Evolutionary conservation across 2,888 invertebrate genomes (phyloP).

Genomic region (Acrobeloides nanus): DNA sequence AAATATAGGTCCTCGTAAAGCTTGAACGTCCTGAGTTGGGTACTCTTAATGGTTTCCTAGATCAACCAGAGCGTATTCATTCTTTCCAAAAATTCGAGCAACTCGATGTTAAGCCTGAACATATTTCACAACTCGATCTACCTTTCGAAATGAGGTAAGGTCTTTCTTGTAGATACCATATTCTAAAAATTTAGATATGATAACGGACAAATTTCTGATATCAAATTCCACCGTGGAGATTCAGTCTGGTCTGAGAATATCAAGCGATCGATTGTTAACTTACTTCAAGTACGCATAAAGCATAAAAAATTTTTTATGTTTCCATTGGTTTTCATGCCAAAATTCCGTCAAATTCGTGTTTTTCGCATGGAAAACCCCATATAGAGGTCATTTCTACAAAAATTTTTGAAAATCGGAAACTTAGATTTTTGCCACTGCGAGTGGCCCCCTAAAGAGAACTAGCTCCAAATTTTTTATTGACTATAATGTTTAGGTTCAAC

Average conservation of each 20-base stretch:
- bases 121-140: slow-evolving; percentile 9
- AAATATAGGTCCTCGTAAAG: too few species aligned
- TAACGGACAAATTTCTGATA: slow-evolving; percentile 20
- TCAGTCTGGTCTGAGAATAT: slow-evolving; percentile 41
- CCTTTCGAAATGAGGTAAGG: slow-evolving; percentile 11
- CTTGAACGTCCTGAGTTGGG: too few species aligned
- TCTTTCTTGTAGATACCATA: not conserved
- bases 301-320: too few species aligned
- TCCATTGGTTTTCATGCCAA: too few species aligned
- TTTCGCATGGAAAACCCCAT: too few species aligned
- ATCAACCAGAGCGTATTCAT: too few species aligned
- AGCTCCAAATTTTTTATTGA: slow-evolving; percentile 19
- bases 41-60: too few species aligned
- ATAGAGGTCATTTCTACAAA: too few species aligned
- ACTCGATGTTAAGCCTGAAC: slow-evolving; percentile 6
- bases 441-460: slow-evolving; percentile 3
- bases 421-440: too few species aligned
- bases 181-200: slow-evolving; percentile 5
- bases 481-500: too few species aligned
- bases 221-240: slow-evolving; percentile 32
- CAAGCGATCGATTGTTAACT: slow-evolving; percentile 42
- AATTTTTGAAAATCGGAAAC: too few species aligned
- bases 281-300: slow-evolving; percentile 13
- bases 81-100: slow-evolving; percentile 10
- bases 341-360: too few species aligned